Base-by-base conservation (phyloP, 2,113 vertebrate genomes). In the Salminus brasiliensis region DNA sequence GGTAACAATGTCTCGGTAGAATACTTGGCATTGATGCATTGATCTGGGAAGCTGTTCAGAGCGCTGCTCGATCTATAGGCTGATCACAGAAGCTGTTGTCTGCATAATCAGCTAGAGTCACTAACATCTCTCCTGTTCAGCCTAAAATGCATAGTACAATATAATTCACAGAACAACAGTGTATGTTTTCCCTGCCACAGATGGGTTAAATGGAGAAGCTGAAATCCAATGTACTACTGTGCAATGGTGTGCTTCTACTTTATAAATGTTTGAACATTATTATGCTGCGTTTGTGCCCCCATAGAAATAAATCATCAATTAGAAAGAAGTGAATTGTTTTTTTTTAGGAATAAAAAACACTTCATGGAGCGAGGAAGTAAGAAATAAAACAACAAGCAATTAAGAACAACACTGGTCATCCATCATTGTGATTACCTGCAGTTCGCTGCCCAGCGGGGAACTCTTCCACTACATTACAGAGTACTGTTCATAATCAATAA, bases 391-490 rank as follows among this genome's bases (percentile, higher is more conserved):
- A 67, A 55, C 25, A 67, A n/a, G 34, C 41, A 69, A 68, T 45
- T 70, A 25, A 7, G 60, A 78, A 60, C 52, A 47, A 34, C 36
- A 76, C 30, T 47, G 34, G 66, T 59, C 29, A 70, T 70, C 65
- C 27, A 47, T 78, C 49, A 70, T 70, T 70, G 27, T 59, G 34
- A 78, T 78, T 25, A 6, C 49, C 63, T 57, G 63, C 34, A 68
- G 53, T 78, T 59, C 52, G 32, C 18, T 68, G 10, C 47, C 34
- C 65, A 69, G 36, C 59, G 16, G 65, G 34, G 67, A 43, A 15
- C 49, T 68, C 30, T 41, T 52, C 32, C 23, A 41, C 23, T 32
- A 21, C 66, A 47, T 23, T 60, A 47, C 53, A 34, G 15, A 9
- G 62, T 59, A n/a, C 71, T 5, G 21, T 45, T 45, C 41, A 25